Base-by-base conservation (phyloP, 2,113 vertebrate genomes). In the Labeo catla region DNA sequence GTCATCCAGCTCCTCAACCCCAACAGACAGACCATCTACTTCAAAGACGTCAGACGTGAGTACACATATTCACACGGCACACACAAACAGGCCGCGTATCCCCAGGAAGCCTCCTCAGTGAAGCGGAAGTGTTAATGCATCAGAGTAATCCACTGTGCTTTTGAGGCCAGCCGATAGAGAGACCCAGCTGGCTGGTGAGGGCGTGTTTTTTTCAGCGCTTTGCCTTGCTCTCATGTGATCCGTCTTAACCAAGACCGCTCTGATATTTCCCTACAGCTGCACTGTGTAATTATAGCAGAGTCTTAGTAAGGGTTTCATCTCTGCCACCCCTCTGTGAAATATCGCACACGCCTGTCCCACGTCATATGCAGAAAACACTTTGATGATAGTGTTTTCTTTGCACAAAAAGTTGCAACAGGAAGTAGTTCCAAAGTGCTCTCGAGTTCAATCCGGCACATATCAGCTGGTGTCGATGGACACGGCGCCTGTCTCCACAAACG, bases 1-100 rank as follows among this genome's bases (percentile, higher is more conserved):
- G 98, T 99, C 88, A 99, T 99, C 90, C 98, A 99, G 90, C 97
- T 99, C 21, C 96, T 99, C 91, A 99, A 99, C 93, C 98, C 98
- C 94, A 99, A 98, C 96, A 95, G 98, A 92, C 95, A 95, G 93
- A 99, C 98, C 1, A 99, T 99, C 91, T 99, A 98, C 87, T 95
- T 95, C 94, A 93, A 89, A 90, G 94, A 99, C 88, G 95, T 99
- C 94, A 96, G 98, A 89, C 98, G 98, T 99, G 94, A 98, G 98
- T 98, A 66, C 47, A 72, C 63, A 83, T 36, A 39, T 45, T 39
- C 63, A 76, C 50, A 79, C 50, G 43, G 21, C 57, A n/a, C 47
- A 84, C 39, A 52, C 76, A n/a, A 2, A 76, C 52, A 87, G 21
- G 49, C 57, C 47, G 19, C 45, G 8, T 34, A 21, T 72, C 76